Base-by-base conservation (phyloP, 2,797 vertebrate species). In the Distichodus sexfasciatus region DNA sequence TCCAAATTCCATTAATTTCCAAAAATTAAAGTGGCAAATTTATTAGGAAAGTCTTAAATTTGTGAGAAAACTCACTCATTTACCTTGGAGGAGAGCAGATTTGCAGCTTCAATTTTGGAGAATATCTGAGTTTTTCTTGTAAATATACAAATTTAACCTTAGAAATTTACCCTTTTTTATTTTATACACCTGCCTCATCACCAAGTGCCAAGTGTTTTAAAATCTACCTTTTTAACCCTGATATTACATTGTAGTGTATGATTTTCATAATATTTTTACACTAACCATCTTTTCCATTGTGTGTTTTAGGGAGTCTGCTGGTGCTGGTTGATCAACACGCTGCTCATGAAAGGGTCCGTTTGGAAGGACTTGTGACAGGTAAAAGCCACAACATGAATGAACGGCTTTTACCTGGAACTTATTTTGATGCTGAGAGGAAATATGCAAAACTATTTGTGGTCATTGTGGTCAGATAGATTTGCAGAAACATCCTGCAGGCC, bases 271-370 rank as follows among this genome's bases (percentile, higher is more conserved):
- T 12, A 19, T 3, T 40, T 47, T 14, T 38, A 7, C n/a, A n/a
- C n/a, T n/a, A n/a, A n/a, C n/a, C n/a, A n/a, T n/a, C n/a, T n/a
- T 74, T 11, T 59, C 14, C 43, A 46, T 55, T 61, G 26, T 2
- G 29, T 38, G 47, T 31, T 29, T 4, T 48, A 89, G 94, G 91
- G 80, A 95, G 98, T 81, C 92, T 99, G n/a, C 78, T 99, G 36
- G 93, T 99, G 66, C 82, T 99, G 73, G 94, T 99, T 71, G 97
- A 99, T 83, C 97, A 99, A 74, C 97, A 99, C 3, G 97, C 97
- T 62, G 96, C 95, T 51, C 96, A 99, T 1, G 97, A 99, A 84
- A 91, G 97, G 44, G 85, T 99, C 53, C 94, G 97, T 21, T 83
- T 99, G 70, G 97, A 99, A 87, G 93, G 92, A 76, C 91, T 99